phyloP scores from a whole-genome alignment of 2,888 invertebrate species.

The Rhagonycha lutea region DNA sequence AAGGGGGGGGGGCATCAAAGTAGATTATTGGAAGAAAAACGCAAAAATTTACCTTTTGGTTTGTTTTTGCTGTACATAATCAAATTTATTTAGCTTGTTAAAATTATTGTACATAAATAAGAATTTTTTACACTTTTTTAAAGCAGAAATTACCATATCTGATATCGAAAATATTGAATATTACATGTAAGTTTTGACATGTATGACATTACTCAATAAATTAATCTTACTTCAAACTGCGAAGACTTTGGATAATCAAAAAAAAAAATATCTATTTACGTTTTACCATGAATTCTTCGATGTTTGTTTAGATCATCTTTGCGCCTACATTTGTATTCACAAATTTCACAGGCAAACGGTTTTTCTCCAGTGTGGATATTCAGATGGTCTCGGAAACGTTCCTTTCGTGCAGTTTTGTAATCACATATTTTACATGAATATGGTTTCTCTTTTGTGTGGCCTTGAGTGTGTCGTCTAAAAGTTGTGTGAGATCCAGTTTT shows the following conservation, averaged over 20 bases:
- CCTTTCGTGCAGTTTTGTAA: conserved; percentile 28
- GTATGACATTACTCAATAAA: background rate
- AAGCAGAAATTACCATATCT: background rate
- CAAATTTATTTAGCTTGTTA: background rate
- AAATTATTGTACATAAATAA: background rate
- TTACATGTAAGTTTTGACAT: background rate
- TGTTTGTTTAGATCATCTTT: conserved; percentile 38
- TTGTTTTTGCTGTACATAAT: background rate
- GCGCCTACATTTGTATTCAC: conserved; percentile 35
- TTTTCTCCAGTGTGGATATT: conserved; percentile 35
- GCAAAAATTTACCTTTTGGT: background rate
- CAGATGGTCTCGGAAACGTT: conserved; percentile 33
- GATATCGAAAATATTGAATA: background rate
- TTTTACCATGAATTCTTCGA: conserved; percentile 32
- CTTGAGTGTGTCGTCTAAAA: background rate
- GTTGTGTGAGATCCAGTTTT: background rate
- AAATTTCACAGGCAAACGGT: conserved; percentile 35
- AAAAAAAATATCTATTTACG: background rate
- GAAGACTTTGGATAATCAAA: too few relatives aligned
- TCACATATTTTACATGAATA: conserved; percentile 32
- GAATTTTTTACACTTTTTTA: background rate
- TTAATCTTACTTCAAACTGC: too few relatives aligned
- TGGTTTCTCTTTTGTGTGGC: conserved; percentile 25
- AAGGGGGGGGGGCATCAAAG: background rate
- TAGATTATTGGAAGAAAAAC: background rate